Evolutionary conservation across 2,888 invertebrate genomes (phyloP).

Genomic region (Scaptomyza polygonia): DNA sequence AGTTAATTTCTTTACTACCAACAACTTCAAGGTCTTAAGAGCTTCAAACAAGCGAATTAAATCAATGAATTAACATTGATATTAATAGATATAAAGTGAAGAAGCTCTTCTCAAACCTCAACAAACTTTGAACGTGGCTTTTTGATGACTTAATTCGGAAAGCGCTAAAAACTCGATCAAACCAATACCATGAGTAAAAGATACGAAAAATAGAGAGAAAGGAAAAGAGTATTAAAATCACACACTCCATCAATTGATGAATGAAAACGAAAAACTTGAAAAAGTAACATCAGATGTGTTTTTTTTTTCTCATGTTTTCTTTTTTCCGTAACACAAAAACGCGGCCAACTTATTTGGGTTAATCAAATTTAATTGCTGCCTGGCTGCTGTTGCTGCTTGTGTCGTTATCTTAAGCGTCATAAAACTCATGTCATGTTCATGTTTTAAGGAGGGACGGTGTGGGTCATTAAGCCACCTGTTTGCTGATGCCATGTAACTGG

Average conservation of each 20-base stretch:
- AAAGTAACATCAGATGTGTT: constrained; percentile 31
- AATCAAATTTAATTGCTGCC: constrained; percentile 67
- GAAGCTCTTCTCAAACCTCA: constrained; percentile 29
- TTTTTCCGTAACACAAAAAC: constrained; percentile 18
- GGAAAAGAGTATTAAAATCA: constrained; percentile 3
- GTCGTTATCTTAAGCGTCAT: constrained; percentile 47
- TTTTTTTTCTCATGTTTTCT: constrained; percentile 2
- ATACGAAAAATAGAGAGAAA: not conserved
- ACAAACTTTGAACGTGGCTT: constrained; percentile 32
- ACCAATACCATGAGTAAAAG: constrained; percentile 23
- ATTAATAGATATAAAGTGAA: constrained; percentile 11
- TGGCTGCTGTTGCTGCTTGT: constrained; percentile 8
- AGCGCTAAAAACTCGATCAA: constrained; percentile 11
- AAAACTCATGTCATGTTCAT: constrained; percentile 51
- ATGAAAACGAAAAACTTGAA: constrained; percentile 52
- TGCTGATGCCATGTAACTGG: constrained; percentile 21
- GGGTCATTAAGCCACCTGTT: constrained; percentile 69
- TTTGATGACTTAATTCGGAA: constrained; percentile 46
- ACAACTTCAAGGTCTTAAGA: constrained; percentile 40
- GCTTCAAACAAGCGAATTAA: not conserved
- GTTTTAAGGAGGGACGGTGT: not conserved
- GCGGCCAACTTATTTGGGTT: constrained; percentile 65
- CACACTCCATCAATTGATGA: constrained; percentile 57
- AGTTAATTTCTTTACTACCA: constrained; percentile 35
- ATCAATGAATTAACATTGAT: not conserved